phyloP scores from a whole-genome alignment of 1,140 invertebrate genomes.

The Pomacea maculata region DNA sequence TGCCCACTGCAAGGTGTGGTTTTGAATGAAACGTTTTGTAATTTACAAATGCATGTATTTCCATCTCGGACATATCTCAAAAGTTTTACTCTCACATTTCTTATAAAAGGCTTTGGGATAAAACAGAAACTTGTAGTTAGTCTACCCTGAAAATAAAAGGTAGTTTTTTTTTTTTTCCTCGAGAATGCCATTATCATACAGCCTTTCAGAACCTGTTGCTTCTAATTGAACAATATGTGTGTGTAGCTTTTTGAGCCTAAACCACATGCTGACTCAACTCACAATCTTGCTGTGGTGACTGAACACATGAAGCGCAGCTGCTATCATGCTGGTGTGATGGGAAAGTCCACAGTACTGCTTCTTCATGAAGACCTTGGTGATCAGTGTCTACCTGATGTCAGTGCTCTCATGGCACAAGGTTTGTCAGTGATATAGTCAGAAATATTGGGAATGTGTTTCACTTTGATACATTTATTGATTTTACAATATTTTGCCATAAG shows the following conservation, averaged over 20 bases:
- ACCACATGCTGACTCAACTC: slow-evolving; percentile 41
- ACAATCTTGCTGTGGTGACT: slow-evolving; percentile 47
- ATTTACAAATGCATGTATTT: not conserved
- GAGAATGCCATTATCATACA: no score
- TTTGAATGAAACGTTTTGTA: not conserved
- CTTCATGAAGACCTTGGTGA: slow-evolving; percentile 55
- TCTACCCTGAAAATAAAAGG: no score
- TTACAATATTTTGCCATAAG: no score
- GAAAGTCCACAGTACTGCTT: slow-evolving; percentile 57
- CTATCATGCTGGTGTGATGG: slow-evolving; percentile 55
- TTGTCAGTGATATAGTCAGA: not conserved
- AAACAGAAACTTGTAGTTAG: no score
- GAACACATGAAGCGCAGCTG: slow-evolving; percentile 59
- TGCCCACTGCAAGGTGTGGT: slow-evolving; percentile 57
- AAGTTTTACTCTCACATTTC: no score
- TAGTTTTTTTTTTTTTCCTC: no score
- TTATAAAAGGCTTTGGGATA: not conserved
- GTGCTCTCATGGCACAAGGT: slow-evolving; percentile 60
- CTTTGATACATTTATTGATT: no score
- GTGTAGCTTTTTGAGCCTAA: slow-evolving; percentile 61
- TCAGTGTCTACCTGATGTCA: slow-evolving; percentile 51
- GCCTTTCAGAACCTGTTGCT: no score
- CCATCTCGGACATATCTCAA: not conserved
- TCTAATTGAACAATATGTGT: not conserved
- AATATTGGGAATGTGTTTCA: no score